phyloP scores from a whole-genome alignment of 2,113 vertebrate species.

The Petrocephalus zakoni region DNA sequence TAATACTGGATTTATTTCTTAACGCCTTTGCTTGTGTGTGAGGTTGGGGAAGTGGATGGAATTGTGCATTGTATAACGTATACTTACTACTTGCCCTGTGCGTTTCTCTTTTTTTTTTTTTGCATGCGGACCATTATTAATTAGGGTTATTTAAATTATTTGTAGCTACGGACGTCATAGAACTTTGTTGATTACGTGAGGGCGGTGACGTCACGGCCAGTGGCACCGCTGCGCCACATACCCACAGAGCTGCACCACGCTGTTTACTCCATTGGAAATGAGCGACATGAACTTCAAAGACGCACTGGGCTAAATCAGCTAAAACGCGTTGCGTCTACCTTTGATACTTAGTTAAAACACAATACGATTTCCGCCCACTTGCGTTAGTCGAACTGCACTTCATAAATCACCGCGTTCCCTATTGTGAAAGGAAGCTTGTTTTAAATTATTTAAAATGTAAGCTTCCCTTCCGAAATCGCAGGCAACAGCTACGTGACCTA shows the following conservation, averaged over 20 bases:
- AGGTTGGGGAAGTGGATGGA: not conserved
- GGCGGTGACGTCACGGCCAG: not conserved
- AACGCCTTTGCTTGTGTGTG: not conserved
- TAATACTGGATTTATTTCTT: not conserved
- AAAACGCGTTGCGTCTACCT: not conserved
- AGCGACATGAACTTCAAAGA: not conserved
- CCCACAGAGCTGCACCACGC: not conserved
- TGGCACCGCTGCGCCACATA: not conserved
- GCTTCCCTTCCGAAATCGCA: not conserved
- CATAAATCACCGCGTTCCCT: not conserved
- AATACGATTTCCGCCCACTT: not conserved
- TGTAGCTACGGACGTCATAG: not conserved
- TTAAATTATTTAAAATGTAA: not conserved
- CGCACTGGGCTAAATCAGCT: not conserved
- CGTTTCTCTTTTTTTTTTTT: not conserved
- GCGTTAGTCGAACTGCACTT: not conserved
- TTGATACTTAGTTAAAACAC: not conserved
- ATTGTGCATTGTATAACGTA: not conserved
- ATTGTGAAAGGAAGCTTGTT: not conserved
- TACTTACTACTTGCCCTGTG: not conserved
- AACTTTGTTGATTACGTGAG: not conserved
- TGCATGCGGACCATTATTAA: not conserved
- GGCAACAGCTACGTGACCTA: not conserved
- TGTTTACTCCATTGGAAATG: not conserved
- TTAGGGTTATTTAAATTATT: not conserved